These are phyloP conservation scores for Steinernema scapterisci DNA, from an alignment of 2,888 invertebrate species.

Conservation along the genomic window DNA sequence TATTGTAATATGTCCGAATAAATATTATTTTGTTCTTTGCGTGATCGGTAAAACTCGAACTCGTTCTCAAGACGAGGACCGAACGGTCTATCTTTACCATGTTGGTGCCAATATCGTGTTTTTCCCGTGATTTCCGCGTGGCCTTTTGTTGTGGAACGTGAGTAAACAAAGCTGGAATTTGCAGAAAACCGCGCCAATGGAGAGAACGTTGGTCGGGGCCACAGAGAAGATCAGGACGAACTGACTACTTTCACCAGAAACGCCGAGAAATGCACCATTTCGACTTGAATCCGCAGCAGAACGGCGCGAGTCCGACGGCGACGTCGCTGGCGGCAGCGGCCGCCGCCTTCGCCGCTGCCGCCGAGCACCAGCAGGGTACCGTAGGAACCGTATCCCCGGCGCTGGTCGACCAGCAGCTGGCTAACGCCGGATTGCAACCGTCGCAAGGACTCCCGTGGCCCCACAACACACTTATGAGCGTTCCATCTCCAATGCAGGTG, in stretches of 20 bases:
- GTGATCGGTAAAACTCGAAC: neutral
- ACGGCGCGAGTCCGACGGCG: conserved; percentile 15
- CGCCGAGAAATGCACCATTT: conserved; percentile 11
- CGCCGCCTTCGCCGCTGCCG: conserved; percentile 14
- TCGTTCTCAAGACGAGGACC: neutral
- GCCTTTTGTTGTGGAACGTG: neutral
- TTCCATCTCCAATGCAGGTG: conserved; percentile 23
- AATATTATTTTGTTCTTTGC: neutral
- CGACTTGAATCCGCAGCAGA: neutral
- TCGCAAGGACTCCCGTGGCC: conserved; percentile 15
- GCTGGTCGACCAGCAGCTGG: neutral
- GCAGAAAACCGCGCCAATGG: conserved; percentile 31
- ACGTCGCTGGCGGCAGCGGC: conserved; percentile 12
- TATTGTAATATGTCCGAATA: conserved; percentile 21
- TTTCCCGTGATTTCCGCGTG: neutral
- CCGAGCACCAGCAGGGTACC: neutral
- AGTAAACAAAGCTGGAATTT: neutral
- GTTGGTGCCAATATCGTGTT: neutral
- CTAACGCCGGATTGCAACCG: neutral
- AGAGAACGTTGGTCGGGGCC: conserved; percentile 27
- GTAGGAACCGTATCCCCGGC: neutral
- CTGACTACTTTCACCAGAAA: conserved; percentile 7
- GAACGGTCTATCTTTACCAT: conserved; percentile 21
- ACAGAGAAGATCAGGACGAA: conserved; percentile 4
- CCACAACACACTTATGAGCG: conserved; percentile 22